These are phyloP conservation scores for Hystrix brachyura DNA, from an alignment of 2,113 vertebrate species.

Conservation along the genomic window DNA sequence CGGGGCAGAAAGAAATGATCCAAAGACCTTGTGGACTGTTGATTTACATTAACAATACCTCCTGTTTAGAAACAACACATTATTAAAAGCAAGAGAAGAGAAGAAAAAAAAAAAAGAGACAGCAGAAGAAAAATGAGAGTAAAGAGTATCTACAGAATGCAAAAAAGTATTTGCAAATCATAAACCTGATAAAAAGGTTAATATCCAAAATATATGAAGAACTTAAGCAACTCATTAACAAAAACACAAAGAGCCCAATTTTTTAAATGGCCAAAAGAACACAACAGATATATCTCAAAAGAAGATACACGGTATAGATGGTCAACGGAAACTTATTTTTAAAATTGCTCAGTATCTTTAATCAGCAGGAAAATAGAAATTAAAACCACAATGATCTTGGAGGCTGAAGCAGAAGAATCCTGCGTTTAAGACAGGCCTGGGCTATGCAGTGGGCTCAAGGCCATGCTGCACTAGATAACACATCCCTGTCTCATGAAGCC, in stretches of 20 bases:
- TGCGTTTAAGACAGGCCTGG: neutral
- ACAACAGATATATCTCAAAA: neutral
- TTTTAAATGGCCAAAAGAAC: fast-evolving
- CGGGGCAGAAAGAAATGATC: neutral
- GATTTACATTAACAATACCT: neutral
- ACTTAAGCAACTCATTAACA: too few species aligned
- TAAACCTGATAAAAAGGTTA: neutral
- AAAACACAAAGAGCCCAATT: neutral
- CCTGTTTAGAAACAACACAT: neutral
- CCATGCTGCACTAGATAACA: neutral
- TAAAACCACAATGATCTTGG: neutral
- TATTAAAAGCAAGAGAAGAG: neutral
- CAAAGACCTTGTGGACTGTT: neutral
- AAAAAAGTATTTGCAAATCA: neutral
- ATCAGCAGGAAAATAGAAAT: neutral
- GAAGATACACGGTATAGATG: neutral
- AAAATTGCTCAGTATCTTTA: neutral
- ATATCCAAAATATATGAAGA: neutral
- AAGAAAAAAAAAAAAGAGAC: neutral
- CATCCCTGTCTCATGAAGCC: neutral
- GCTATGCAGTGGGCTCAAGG: neutral
- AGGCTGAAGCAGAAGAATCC: neutral
- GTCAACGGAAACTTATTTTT: neutral
- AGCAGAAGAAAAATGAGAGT: neutral
- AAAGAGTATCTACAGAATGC: neutral